Base-by-base conservation (phyloP, 2,888 invertebrate genomes). In the Scelioninae gen. 2 region DNA sequence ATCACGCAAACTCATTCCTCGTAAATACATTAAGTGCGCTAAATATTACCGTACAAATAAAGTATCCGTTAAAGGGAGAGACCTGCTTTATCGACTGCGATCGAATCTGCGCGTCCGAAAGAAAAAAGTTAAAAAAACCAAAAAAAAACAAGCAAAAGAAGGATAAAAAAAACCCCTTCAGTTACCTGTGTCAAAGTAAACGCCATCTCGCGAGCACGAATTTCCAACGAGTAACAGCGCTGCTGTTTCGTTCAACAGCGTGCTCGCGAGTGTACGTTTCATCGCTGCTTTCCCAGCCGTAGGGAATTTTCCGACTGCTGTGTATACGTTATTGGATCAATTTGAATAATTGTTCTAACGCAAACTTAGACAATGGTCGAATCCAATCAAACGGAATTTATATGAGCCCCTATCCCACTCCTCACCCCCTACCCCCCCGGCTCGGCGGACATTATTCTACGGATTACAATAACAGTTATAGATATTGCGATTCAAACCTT, bases 261-360 rank as follows among this genome's bases (percentile, higher is more conserved):
- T 31, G 28, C 18, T 35, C 52, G 35, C 35, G 48, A 55, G 39
- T 35, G 57, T 57, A 70, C 48, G 57, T 70, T 70, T 70, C 63
- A 55, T 61, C 61, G 55, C 53, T 16, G 55, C 48, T 63, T 63
- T 70, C 10, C 41, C 31, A 52, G 70, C 70, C 63, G 57, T 57
- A 28, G 65, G 72, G 48, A 60, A 65, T 72, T 72, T 65, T 53
- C 65, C 25, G 48, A 52, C 16, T 60, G 60, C 53, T 53, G 60
- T 65, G 60, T 72, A 58, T 58, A 58, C 63, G 53, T 45, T 63
- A 67, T 67, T 73, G 73, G 63, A 73, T 68, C 63, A 63, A 68
- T 73, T 68, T 68, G 73, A 73, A 73, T 72, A 72, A 72, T 72
- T 65, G 72, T 72, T 72, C 73, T 68, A 73, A 73, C 57, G 73